phyloP scores from a whole-genome alignment of 2,888 invertebrate species.

The Temnothorax ravouxi region DNA sequence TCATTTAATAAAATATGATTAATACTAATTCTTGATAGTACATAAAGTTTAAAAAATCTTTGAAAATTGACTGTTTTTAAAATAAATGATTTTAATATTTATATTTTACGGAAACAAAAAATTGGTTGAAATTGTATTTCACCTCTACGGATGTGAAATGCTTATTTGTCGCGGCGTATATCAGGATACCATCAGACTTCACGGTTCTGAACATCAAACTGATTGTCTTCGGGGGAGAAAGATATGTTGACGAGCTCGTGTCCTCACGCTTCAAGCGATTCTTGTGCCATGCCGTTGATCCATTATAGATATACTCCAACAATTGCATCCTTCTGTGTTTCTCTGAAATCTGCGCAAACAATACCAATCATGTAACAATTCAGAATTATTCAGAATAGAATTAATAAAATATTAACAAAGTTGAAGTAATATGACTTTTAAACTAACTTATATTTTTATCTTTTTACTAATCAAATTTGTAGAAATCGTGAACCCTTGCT shows the following conservation, averaged over 20 bases:
- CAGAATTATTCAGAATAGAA: neutral
- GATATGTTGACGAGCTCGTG: slow-evolving; percentile 69
- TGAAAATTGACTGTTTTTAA: neutral
- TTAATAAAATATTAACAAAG: neutral
- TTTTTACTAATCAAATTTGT: neutral
- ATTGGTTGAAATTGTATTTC: slow-evolving; percentile 40
- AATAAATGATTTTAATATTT: neutral
- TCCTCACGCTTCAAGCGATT: slow-evolving; percentile 78
- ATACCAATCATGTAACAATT: neutral
- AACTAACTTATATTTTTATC: neutral
- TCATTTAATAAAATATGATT: slow-evolving; percentile 9
- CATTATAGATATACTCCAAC: slow-evolving; percentile 92
- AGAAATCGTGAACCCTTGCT: neutral
- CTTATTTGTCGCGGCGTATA: slow-evolving; percentile 95
- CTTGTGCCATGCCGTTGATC: slow-evolving; percentile 90
- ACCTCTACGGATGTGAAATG: slow-evolving; percentile 94
- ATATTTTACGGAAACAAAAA: neutral
- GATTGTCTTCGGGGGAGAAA: slow-evolving; percentile 90
- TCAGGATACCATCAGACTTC: slow-evolving; percentile 92
- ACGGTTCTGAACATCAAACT: slow-evolving; percentile 94
- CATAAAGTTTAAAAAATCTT: neutral
- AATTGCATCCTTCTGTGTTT: slow-evolving; percentile 95
- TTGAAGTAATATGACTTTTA: neutral
- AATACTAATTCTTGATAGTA: neutral
- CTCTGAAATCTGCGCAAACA: slow-evolving; percentile 89